Evolutionary conservation across 1,140 invertebrate genomes (phyloP).

Genomic region (Samia ricini): DNA sequence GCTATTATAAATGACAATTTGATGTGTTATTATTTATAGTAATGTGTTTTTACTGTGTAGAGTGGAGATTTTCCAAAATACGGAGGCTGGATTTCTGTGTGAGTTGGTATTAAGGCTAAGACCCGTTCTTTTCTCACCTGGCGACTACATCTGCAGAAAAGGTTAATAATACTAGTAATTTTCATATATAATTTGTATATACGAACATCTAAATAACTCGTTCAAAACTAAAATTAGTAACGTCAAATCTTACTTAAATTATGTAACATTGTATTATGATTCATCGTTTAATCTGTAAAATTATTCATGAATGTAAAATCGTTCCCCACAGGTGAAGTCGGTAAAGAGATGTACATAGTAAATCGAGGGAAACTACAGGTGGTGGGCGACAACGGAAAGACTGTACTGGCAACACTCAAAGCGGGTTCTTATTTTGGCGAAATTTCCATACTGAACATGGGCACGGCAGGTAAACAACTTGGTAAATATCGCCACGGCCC

Average conservation of each 20-base stretch:
- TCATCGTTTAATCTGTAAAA: slow-evolving; percentile 1
- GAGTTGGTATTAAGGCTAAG: slow-evolving; percentile 95
- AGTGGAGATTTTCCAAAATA: slow-evolving; percentile 99
- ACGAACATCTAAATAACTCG: no score
- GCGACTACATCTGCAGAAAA: slow-evolving; percentile 99
- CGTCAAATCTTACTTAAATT: no score
- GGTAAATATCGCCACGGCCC: slow-evolving; percentile 88
- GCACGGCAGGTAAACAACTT: slow-evolving; percentile 97
- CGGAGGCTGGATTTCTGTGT: slow-evolving; percentile 98
- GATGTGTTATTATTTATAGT: neutral
- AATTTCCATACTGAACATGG: slow-evolving; percentile 99
- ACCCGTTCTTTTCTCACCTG: slow-evolving; percentile 97
- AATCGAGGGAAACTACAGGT: slow-evolving; percentile 97
- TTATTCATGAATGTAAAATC: slow-evolving; percentile 15
- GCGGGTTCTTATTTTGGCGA: slow-evolving; percentile 99
- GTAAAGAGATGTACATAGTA: slow-evolving; percentile 99
- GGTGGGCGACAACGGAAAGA: slow-evolving; percentile 97
- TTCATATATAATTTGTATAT: no score
- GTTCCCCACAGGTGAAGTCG: slow-evolving; percentile 92
- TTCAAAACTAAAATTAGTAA: neutral
- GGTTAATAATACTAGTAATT: no score
- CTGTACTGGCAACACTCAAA: slow-evolving; percentile 96
- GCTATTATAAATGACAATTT: slow-evolving; percentile 7
- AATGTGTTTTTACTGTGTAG: slow-evolving; percentile 54
- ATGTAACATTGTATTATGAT: no score